These are phyloP conservation scores for Araneus ventricosus DNA, from an alignment of 1,140 invertebrate species.

Conservation along the genomic window DNA sequence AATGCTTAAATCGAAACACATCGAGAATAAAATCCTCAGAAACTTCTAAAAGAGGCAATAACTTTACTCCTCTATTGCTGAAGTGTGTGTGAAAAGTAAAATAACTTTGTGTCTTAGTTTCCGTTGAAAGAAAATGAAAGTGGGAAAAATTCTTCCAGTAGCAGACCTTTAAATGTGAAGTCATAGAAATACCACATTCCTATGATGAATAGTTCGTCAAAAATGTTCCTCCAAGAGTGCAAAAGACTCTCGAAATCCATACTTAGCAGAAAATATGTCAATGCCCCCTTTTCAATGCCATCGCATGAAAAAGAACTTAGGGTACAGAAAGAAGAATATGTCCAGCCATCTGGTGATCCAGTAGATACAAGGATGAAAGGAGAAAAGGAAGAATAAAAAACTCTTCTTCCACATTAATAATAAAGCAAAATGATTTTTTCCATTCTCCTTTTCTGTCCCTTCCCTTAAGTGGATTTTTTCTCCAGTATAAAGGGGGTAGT, in stretches of 20 bases:
- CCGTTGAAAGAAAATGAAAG: background rate
- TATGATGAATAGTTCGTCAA: conserved; percentile 33
- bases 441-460: conserved; percentile 45
- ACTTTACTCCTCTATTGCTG: too few relatives aligned
- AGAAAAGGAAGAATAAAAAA: conserved; percentile 55
- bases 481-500: conserved; percentile 38
- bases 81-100: too few relatives aligned
- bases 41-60: too few relatives aligned
- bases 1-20: too few relatives aligned
- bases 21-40: too few relatives aligned
- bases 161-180: conserved; percentile 14
- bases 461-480: conserved; percentile 71
- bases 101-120: too few relatives aligned
- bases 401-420: conserved; percentile 73
- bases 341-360: conserved; percentile 73
- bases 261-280: conserved; percentile 74
- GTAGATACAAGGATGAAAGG: conserved; percentile 66
- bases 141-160: background rate
- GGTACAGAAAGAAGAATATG: conserved; percentile 58
- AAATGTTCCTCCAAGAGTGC: conserved; percentile 44
- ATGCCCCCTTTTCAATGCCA: conserved; percentile 68
- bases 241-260: conserved; percentile 63
- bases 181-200: conserved; percentile 10
- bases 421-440: conserved; percentile 75
- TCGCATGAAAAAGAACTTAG: conserved; percentile 58